These are phyloP conservation scores for Brachionus manjavacas DNA, from an alignment of 1,140 invertebrate genomes.

Conservation along the genomic window DNA sequence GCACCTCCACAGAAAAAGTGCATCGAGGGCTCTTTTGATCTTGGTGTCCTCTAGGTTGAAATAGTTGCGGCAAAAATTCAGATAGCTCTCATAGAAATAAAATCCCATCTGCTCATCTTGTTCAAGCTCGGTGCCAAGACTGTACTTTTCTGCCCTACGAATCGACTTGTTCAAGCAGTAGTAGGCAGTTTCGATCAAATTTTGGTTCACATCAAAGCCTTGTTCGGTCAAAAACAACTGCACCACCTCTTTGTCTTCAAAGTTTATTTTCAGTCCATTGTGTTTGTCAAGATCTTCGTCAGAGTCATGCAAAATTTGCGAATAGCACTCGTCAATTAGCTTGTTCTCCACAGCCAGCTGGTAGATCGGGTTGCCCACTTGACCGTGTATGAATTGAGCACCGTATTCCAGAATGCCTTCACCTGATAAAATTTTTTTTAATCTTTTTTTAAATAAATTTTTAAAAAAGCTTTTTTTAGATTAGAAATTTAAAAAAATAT, in stretches of 20 bases:
- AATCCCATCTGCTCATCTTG: background rate
- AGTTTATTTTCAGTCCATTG: slow-evolving; percentile 27
- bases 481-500: too few relatives aligned
- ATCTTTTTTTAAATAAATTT: background rate
- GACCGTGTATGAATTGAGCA: slow-evolving; percentile 54
- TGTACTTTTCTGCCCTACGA: background rate
- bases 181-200: background rate
- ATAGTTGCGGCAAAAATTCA: background rate
- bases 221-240: background rate
- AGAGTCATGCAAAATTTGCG: background rate
- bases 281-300: slow-evolving; percentile 11
- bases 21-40: background rate
- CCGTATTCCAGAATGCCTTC: background rate
- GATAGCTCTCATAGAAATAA: slow-evolving; percentile 7
- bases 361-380: slow-evolving; percentile 56
- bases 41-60: background rate
- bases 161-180: background rate
- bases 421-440: background rate
- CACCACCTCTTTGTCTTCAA: background rate
- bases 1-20: background rate
- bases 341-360: slow-evolving; percentile 54
- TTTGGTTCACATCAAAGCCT: background rate
- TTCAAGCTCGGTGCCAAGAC: background rate
- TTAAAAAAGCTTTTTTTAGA: background rate
- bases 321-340: slow-evolving; percentile 45